Evolutionary conservation across 2,888 invertebrate species (phyloP), one percentile per base, ranked within the genome.

Genomic region (Leptinotarsa haldemani): DNA sequence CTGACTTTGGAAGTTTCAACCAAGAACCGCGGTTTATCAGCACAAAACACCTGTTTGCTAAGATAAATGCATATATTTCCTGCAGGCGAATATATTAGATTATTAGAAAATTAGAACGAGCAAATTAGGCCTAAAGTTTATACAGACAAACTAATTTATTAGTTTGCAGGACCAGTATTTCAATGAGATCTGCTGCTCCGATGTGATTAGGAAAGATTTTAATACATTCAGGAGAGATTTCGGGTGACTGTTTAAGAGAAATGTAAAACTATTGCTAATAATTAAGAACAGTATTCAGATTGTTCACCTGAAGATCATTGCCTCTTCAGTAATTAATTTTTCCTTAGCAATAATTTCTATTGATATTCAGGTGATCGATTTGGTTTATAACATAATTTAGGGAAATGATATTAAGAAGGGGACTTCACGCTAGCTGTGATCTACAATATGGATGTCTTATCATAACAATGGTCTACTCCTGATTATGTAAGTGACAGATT

Each of bases 401-500:
- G 72, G 78, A 80, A 76, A 80, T 77, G 77, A 79, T 81, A 80
- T 80, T 80, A 83, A 82, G 83, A 84, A 84, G 82, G 84, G 83
- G 83, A 86, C 83, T 85, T 85, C 85, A 85, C 85, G 84, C 85
- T 86, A 86, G 86, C 87, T 87, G 87, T 87, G 87, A 87, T 86
- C 86, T 87, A 83, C 83, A 83, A 84, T 83, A 84, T 83, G 82
- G 80, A 83, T 81, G 81, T 83, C 77, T 81, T 80, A 81, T 81
- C 80, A 81, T 81, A 78, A 79, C 75, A 78, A 80, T 77, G 78
- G 78, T 80, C 79, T 80, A 80, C 75, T 80, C 70, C 77, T 75
- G 65, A 72, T 74, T 63, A 66, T 64, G 30, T 48, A 61, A 71
- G 53, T 65, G 40, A 70, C 18, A 64, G 66, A 71, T 73, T 74